A percentile compares a stretch with the other conserved stretches of the same genome.
phyloP scores from a whole-genome alignment of 2,113 vertebrate genomes.

The Gopherus evgoodei region DNA sequence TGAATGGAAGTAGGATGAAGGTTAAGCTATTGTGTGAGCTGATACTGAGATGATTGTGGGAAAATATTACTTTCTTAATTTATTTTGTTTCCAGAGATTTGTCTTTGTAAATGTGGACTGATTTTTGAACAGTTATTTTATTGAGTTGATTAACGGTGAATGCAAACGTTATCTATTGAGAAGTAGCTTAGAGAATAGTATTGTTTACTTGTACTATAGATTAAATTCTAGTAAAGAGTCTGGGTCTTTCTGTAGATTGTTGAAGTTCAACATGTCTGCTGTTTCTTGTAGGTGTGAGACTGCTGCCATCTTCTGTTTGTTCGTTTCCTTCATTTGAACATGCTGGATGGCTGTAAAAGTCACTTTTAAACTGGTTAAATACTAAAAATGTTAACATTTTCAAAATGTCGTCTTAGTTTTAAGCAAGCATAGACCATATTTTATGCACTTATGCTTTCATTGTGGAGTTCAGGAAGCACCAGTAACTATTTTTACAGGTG shows the following conservation, averaged over 20 bases:
- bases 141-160: constrained; percentile 72
- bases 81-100: constrained; percentile 87
- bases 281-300: background rate
- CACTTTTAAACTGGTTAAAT: no score
- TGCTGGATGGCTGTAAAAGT: background rate
- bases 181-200: constrained; percentile 33
- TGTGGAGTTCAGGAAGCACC: background rate
- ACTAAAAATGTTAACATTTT: no score
- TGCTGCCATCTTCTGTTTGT: constrained; percentile 19
- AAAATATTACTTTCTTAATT: constrained; percentile 88
- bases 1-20: constrained; percentile 88
- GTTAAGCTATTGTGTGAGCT: constrained; percentile 88
- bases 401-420: background rate
- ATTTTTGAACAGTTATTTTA: constrained; percentile 78
- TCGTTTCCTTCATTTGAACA: background rate
- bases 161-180: constrained; percentile 58
- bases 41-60: constrained; percentile 87
- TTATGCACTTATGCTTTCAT: background rate
- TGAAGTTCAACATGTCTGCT: background rate
- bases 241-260: background rate
- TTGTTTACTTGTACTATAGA: constrained; percentile 42
- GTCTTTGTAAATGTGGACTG: constrained; percentile 69
- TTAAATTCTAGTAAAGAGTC: constrained; percentile 45
- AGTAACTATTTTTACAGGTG: background rate
- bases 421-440: background rate